A percentile compares a stretch with the other conserved stretches of the same genome.
Conservation (phyloP, 37 sponge, comb jelly and placozoan species). For the Eunapius fragilis region DNA sequence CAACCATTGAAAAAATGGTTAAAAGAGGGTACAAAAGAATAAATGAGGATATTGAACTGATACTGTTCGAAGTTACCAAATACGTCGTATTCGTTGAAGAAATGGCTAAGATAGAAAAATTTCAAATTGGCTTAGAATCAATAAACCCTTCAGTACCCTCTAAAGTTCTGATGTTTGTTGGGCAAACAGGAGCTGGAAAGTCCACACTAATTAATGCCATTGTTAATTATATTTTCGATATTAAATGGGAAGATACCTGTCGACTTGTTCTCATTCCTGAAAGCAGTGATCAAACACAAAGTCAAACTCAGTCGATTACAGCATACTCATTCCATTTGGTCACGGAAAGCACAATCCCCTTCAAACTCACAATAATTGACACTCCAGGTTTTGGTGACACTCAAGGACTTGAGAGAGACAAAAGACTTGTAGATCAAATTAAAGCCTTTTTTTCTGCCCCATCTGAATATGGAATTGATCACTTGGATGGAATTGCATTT, state of each 20-base stretch:
- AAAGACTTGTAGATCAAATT: slow-evolving; percentile 28
- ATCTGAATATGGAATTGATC: slow-evolving; percentile 26
- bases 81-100: no score
- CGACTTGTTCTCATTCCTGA: slow-evolving; percentile 32
- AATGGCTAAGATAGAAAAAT: no score
- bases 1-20: no score
- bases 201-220: slow-evolving; percentile 59
- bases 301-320: slow-evolving; percentile 43
- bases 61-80: no score
- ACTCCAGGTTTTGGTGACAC: slow-evolving; percentile 65
- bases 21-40: no score
- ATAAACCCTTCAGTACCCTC: no score
- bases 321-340: slow-evolving; percentile 28
- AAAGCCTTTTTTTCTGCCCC: slow-evolving; percentile 14
- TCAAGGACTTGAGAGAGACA: slow-evolving; percentile 39
- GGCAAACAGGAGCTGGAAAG: slow-evolving; percentile 63
- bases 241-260: slow-evolving; percentile 51
- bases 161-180: slow-evolving; percentile 57
- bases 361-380: slow-evolving; percentile 52
- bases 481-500: slow-evolving; percentile 60
- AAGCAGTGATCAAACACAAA: neutral
- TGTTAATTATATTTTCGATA: slow-evolving; percentile 46
- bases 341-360: neutral
- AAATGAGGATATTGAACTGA: no score
- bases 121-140: no score